phyloP scores from a whole-genome alignment of 1,140 invertebrate species.

The Panagrolaimus sp. region DNA sequence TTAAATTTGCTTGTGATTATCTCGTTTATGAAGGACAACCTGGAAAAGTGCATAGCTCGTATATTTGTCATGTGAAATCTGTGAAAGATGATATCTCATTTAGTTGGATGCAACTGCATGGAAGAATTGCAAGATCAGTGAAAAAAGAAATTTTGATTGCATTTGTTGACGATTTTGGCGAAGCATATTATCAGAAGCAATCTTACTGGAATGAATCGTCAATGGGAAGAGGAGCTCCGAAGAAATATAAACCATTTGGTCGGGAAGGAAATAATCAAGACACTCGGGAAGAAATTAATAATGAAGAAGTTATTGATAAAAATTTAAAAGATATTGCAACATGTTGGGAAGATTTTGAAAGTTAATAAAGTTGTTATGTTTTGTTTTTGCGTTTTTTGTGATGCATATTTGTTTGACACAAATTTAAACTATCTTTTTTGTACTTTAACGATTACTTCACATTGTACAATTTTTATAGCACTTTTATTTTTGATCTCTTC shows the following conservation, averaged over 20 bases:
- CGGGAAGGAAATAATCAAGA: too few species aligned
- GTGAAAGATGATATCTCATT: slow-evolving; percentile 45
- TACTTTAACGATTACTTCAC: slow-evolving; percentile 66
- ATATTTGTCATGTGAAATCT: slow-evolving; percentile 59
- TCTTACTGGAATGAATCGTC: not conserved
- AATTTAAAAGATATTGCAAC: too few species aligned
- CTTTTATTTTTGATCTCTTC: not conserved
- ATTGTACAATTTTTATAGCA: not conserved
- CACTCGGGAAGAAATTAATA: too few species aligned
- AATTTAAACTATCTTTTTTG: not conserved
- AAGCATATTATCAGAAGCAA: not conserved
- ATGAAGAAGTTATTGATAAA: too few species aligned
- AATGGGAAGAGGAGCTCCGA: not conserved
- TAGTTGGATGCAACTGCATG: slow-evolving; percentile 55
- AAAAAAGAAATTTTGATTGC: slow-evolving; percentile 43
- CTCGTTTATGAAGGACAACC: slow-evolving; percentile 68
- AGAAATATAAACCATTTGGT: too few species aligned
- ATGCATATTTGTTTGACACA: not conserved
- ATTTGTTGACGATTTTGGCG: slow-evolving; percentile 30
- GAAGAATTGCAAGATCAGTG: slow-evolving; percentile 45
- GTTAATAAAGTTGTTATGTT: not conserved
- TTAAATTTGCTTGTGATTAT: slow-evolving; percentile 82
- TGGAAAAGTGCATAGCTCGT: slow-evolving; percentile 60
- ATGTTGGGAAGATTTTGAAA: too few species aligned
- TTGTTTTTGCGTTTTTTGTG: slow-evolving; percentile 59